phyloP scores from a whole-genome alignment of 2,888 invertebrate species.

The Poecilus cupreus region DNA sequence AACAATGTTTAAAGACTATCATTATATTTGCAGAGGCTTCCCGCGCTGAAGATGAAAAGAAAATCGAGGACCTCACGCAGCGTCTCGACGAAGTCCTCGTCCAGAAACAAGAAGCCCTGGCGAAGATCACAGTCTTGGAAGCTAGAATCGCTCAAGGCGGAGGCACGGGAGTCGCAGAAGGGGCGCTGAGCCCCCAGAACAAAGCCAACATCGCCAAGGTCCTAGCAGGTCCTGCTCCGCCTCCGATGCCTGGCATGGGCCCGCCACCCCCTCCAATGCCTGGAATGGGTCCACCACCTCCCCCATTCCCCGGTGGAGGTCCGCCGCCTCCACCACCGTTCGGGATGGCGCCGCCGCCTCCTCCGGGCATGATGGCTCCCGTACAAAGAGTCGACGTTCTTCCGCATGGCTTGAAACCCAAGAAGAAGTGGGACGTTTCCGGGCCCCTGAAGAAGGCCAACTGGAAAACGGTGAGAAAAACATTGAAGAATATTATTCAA shows the following conservation, averaged over 20 bases:
- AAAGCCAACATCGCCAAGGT: slow-evolving; percentile 60
- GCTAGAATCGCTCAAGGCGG: slow-evolving; percentile 72
- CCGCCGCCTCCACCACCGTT: slow-evolving; percentile 71
- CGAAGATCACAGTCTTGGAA: slow-evolving; percentile 88
- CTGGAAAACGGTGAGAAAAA: slow-evolving; percentile 87
- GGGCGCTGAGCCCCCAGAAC: slow-evolving; percentile 54
- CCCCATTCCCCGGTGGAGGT: slow-evolving; percentile 73
- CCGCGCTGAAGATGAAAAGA: slow-evolving; percentile 83
- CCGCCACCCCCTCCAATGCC: neutral
- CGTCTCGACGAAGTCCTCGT: slow-evolving; percentile 94
- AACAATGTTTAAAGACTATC: no score
- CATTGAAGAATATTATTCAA: no score
- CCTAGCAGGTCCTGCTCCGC: neutral
- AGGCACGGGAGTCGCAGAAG: slow-evolving; percentile 74
- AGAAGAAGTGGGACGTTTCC: slow-evolving; percentile 92
- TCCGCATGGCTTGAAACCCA: slow-evolving; percentile 93
- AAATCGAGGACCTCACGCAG: slow-evolving; percentile 84
- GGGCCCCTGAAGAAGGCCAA: slow-evolving; percentile 94
- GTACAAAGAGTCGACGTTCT: slow-evolving; percentile 76
- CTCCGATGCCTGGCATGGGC: neutral
- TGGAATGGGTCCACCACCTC: slow-evolving; percentile 75
- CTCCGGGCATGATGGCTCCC: slow-evolving; percentile 74
- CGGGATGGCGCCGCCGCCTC: slow-evolving; percentile 76
- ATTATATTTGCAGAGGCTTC: slow-evolving; percentile 57
- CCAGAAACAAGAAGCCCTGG: slow-evolving; percentile 95